Base-by-base conservation (phyloP, 2,797 vertebrate species). In the Acrossocheilus fasciatus region DNA sequence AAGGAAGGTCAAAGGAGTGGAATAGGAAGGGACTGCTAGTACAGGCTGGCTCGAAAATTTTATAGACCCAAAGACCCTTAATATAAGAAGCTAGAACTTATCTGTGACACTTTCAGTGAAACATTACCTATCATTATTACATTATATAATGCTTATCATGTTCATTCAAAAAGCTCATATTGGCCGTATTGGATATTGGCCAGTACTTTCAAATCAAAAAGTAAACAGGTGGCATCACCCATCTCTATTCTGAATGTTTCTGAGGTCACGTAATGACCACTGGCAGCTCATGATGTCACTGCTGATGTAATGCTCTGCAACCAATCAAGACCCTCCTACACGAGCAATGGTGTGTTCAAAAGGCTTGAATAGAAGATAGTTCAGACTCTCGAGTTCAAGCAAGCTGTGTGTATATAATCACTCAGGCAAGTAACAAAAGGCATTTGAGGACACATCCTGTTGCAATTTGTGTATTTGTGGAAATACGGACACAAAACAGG, bases 401-500 rank as follows among this genome's bases (percentile, higher is more conserved):
- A 77, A 77, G 20, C 23, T n/a, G 1, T 79, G 76, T 62, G 15
- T 59, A 78, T 39, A 41, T 43, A 79, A 79, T 39, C 54, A 62
- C 36, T 62, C 36, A 17, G 54, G 54, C 12, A 78, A 59, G 75
- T 26, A 9, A 12, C 76, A 78, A 62, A 62, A 78, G 36, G 4
- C 76, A 78, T 43, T 62, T 9, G 2, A 78, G 76, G 76, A 62
- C 76, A 78, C 76, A 62, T 62, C 52, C 76, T 78, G 7, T 59
- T 78, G 36, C 36, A 62, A 77, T 77, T 77, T 77, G 52, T 54
- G 50, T 57, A 78, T 62, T 62, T 43, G 54, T 59, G 23, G 36
- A 62, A 78, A 78, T 4, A 43, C 14, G 0, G 23, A 59, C 23
- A 41, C 36, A 59, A 41, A 41, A 43, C 36, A 62, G 54, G 36